A percentile compares a stretch with the other conserved stretches of the same genome.
Evolutionary conservation across 2,113 vertebrate genomes (phyloP).

Genomic region (mouse (Mus musculus)): DNA sequence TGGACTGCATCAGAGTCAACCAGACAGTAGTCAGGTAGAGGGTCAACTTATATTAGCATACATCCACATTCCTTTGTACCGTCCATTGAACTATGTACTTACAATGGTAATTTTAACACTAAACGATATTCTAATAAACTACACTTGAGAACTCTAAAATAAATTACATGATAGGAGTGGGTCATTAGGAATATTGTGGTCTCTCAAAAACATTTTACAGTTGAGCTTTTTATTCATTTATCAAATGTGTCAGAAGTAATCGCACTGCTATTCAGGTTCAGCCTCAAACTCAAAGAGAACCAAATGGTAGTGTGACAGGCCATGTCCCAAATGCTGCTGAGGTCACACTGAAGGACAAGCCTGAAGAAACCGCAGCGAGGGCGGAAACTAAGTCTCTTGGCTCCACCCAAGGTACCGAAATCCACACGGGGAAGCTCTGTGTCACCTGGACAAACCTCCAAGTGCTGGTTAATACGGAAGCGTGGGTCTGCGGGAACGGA

Average conservation of each 20-base stretch:
- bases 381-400: not conserved
- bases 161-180: not conserved
- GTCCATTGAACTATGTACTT: not conserved
- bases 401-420: not conserved
- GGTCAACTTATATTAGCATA: not conserved
- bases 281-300: not conserved
- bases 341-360: not conserved
- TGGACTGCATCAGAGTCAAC: not conserved
- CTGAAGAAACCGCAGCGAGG: not conserved
- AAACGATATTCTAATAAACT: not conserved
- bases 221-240: not conserved
- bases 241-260: constrained; percentile 22
- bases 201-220: not conserved
- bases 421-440: not conserved
- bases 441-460: not conserved
- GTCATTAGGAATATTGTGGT: not conserved
- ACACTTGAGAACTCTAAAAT: not conserved
- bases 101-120: not conserved
- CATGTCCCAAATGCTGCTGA: not conserved
- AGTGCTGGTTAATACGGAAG: not conserved
- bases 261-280: not conserved
- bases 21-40: not conserved
- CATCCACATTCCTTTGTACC: not conserved
- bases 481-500: not conserved
- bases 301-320: not conserved